A percentile compares a stretch with the other conserved stretches of the same genome.
Evolutionary conservation across 2,113 vertebrate species (phyloP).

Genomic region (Stigmatopora argus): DNA sequence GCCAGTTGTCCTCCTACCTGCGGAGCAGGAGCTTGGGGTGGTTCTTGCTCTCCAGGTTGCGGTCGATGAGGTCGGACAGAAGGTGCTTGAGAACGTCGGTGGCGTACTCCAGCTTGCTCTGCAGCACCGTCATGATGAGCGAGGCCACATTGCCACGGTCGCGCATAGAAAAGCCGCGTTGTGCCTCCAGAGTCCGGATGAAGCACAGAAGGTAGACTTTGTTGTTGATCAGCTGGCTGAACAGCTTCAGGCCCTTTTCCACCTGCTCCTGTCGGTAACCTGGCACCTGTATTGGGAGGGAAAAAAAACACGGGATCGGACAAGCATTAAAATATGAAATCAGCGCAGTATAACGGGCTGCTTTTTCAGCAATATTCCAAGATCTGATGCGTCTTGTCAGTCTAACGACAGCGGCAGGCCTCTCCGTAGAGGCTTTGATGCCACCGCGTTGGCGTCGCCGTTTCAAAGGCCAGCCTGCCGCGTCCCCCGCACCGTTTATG

Average conservation of each 20-base stretch:
- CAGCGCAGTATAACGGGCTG: not conserved
- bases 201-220: conserved; percentile 93
- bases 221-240: conserved; percentile 97
- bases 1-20: conserved; percentile 70
- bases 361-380: not conserved
- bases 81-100: conserved; percentile 96
- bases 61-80: conserved; percentile 94
- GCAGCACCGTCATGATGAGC: conserved; percentile 93
- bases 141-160: conserved; percentile 96
- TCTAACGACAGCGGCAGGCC: conserved; percentile 38
- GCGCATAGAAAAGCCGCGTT: conserved; percentile 96
- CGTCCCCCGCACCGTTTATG: conserved; percentile 38
- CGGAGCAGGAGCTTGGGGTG: conserved; percentile 93
- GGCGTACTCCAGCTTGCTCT: conserved; percentile 95
- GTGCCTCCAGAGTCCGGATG: conserved; percentile 92
- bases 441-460: conserved; percentile 20
- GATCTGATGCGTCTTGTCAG: conserved; percentile 30
- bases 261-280: conserved; percentile 94
- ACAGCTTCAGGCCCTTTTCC: conserved; percentile 93
- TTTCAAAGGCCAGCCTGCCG: not conserved
- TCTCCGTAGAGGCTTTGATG: conserved; percentile 46
- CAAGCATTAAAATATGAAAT: not conserved
- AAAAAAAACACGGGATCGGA: not conserved
- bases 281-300: conserved; percentile 77
- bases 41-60: conserved; percentile 98